Evolutionary conservation across 2,888 invertebrate genomes (phyloP).

Genomic region (Epinotia nisella): DNA sequence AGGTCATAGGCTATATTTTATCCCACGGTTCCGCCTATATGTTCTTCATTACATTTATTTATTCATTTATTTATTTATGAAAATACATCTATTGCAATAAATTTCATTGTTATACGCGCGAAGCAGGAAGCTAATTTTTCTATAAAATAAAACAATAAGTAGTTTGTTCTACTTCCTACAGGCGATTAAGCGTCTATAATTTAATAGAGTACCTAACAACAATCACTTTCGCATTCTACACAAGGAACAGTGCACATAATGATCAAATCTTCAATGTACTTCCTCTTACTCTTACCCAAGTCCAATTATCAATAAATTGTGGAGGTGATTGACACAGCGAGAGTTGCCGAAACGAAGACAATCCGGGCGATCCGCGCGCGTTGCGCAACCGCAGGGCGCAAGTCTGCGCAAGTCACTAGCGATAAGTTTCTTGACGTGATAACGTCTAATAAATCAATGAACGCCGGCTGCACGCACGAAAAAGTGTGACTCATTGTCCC

Average conservation of each 20-base stretch:
- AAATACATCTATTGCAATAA: too few species aligned
- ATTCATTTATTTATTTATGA: too few species aligned
- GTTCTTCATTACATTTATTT: too few species aligned
- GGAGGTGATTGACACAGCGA: slow-evolving; percentile 26
- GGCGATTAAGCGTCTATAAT: not conserved
- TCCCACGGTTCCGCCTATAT: too few species aligned
- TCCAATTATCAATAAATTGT: slow-evolving; percentile 29
- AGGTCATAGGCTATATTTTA: too few species aligned
- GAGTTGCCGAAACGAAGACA: slow-evolving; percentile 31
- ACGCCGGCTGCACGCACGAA: too few species aligned
- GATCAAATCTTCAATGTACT: slow-evolving; percentile 16
- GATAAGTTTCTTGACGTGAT: too few species aligned
- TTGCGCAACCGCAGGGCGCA: slow-evolving; percentile 17
- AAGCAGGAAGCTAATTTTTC: not conserved
- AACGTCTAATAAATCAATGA: too few species aligned
- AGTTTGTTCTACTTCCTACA: not conserved
- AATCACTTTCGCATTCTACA: slow-evolving; percentile 18
- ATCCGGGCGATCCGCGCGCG: slow-evolving; percentile 11
- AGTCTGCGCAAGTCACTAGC: not conserved
- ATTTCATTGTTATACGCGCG: too few species aligned
- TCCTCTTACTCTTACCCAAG: slow-evolving; percentile 20
- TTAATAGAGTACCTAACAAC: slow-evolving; percentile 12
- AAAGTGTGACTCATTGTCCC: too few species aligned
- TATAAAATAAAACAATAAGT: not conserved
- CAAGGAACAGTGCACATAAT: slow-evolving; percentile 10